Evolutionary conservation across 2,888 invertebrate genomes (phyloP), one percentile per base, ranked within the genome.

Genomic region (Sicus ferrugineus): DNA sequence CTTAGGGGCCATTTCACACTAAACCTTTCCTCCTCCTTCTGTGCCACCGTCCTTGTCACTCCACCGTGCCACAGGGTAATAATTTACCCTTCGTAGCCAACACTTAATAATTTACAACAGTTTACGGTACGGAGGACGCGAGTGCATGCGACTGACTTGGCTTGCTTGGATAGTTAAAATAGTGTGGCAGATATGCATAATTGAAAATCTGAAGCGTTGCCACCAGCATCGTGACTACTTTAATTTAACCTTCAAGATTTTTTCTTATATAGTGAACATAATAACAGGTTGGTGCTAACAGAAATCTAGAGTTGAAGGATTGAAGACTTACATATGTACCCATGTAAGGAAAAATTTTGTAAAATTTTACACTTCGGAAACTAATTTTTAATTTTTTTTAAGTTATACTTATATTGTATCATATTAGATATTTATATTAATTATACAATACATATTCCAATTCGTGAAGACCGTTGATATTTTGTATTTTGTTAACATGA

Each of bases 101-200:
- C 54, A 54, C 54, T 23, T 54, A 54, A 54, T 54, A 28, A 54
- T 54, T 54, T 54, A 23, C 11, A 54, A 54, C 54, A 28, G 23
- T 42, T 42, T 42, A 42, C 23, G 16, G 54, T 14, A 21, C 11
- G 21, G 26, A 46, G n/a, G 3, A 3, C 7, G 50, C 19, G 23
- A 16, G 28, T 54, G 7, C 23, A 54, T 54, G 54, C 28, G 3
- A 46, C 19, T 26, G 16, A 16, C 5, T 23, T n/a, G 23, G 26
- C 26, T 26, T n/a, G n/a, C n/a, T 42, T n/a, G 42, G 14, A 42
- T n/a, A 23, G 28, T 14, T 54, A 28, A 54, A 54, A 54, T 54
- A 23, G 54, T 54, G 28, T 26, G 14, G 28, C 23, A 7, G 54
- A 1, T n/a, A 14, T 42, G 3, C 42, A 42, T 42, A 9, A 3